Base-by-base conservation (phyloP, 2,113 vertebrate genomes). In the Athene cunicularia region DNA sequence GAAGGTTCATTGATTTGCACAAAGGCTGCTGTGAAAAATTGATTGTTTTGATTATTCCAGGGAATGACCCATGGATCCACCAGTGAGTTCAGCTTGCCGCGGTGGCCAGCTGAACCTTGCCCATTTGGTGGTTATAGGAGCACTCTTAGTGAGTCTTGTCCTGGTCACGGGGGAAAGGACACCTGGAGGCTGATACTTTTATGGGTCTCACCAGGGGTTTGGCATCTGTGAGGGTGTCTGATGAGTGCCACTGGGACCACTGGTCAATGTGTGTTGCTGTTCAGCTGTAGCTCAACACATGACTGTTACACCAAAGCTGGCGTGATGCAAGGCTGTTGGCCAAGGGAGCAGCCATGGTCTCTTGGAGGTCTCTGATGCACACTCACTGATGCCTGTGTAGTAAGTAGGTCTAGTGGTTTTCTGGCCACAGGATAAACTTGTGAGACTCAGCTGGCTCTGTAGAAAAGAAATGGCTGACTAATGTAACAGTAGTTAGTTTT, bases 251-350 rank as follows among this genome's bases (percentile, higher is more conserved):
- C 0, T 47, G 56, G 32, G 24, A 43, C 15, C 37, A 24, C 3
- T 1, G 2, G 35, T 52, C 0, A 0, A 18, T 28, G 16, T 70
- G 62, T 0, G 0, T 45, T 75, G 28, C 22, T 50, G 8, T 79
- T 86, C 18, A 59, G 45, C 24, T 55, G 28, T 35, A 80, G 62
- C 16, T 71, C 45, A 52, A 11, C 30, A 9, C 17, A 5, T 28
- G 39, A 33, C 28, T 15, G 79, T 35, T 39, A 9, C 17, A 0
- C 24, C 1, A 0, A 41, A 62, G 49, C 58, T 92, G 58, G 12
- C 49, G 53, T 32, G 53, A 7, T 45, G 17, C 0, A 2, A 64
- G n/a, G 43, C 52, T 80, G 28, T 10, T 60, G 86, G 50, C 49
- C 52, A 11, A 71, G 27, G 35, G n/a, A 50, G 64, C 14, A 41